Conservation (phyloP, 2,113 vertebrate species). For the Anguilla japonica region DNA sequence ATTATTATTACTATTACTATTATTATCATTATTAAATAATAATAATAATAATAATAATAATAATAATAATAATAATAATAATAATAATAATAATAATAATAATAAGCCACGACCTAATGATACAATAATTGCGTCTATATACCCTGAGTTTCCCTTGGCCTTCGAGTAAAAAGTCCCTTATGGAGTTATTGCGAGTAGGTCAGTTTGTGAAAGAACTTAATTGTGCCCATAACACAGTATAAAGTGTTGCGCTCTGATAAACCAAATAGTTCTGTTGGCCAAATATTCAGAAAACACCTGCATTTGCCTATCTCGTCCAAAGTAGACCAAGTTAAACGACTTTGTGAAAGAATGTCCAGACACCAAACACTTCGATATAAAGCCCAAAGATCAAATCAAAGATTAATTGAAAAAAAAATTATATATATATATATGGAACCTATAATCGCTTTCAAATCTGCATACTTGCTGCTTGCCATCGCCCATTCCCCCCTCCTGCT, state of each 20-base stretch:
- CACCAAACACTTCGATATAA: conserved; percentile 39
- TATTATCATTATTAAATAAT: too few relatives aligned
- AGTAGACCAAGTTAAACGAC: not conserved
- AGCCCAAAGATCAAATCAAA: conserved; percentile 33
- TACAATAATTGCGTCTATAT: too few relatives aligned
- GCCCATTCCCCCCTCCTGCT: not conserved
- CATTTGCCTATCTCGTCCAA: not conserved
- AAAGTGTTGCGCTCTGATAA: not conserved
- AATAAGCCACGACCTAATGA: too few relatives aligned
- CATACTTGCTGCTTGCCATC: not conserved
- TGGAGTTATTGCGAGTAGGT: too few relatives aligned
- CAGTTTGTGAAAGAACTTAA: too few relatives aligned
- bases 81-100: too few relatives aligned
- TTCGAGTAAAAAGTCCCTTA: too few relatives aligned
- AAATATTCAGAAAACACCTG: not conserved
- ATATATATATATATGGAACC: not conserved
- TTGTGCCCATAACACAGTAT: not conserved
- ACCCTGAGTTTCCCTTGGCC: too few relatives aligned
- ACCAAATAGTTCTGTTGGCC: not conserved
- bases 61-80: too few relatives aligned
- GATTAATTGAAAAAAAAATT: conserved; percentile 45
- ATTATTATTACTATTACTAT: too few relatives aligned
- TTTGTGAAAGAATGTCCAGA: not conserved
- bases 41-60: too few relatives aligned
- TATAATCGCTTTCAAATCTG: not conserved